Base-by-base conservation (phyloP, 1,140 invertebrate species). In the Ips nitidus region DNA sequence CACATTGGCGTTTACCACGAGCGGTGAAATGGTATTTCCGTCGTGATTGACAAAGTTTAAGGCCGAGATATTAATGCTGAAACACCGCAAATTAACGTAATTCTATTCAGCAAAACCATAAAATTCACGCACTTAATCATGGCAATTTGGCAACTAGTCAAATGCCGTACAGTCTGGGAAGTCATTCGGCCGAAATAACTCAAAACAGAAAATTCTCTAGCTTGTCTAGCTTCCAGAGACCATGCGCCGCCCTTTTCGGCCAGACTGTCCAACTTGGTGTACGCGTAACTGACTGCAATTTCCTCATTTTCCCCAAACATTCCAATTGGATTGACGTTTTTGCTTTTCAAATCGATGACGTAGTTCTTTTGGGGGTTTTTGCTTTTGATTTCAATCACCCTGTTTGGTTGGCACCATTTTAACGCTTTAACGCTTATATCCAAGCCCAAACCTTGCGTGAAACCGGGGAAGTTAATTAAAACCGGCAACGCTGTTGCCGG, bases 381-480 rank as follows among this genome's bases (percentile, higher is more conserved):
- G 2, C 83, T 85, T 65, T 81, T 76, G 41, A 89, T 85, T 77
- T 90, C 85, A 22, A 89, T 56, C 2, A 90, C 71, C 64, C 83
- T 79, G 5, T 81, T 85, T 0, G 88, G 88, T 71, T 81, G 73
- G 2, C 83, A 66, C 1, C 83, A 66, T 66, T 82, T 80, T 57
- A 89, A 84, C 0, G 84, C 80, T 1, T 80, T 76, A n/a, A 81
- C 74, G 0, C 84, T 80, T n/a, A 89, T 82, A 59, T 89, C 84
- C 55, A 84, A 79, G 2, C 88, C 89, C 5, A 88, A 72, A 0
- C 80, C 79, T 66, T 82, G 81, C 36, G 82, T 83, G 75, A 87
- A 89, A 57, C 89, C 89, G 87, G 90, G 89, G 3, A 87, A 89
- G 76, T 91, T 91, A 3, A 91, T 79, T 52, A 91, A 75, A 0